phyloP scores from a whole-genome alignment of 2,113 vertebrate species.

The Tautogolabrus adspersus region DNA sequence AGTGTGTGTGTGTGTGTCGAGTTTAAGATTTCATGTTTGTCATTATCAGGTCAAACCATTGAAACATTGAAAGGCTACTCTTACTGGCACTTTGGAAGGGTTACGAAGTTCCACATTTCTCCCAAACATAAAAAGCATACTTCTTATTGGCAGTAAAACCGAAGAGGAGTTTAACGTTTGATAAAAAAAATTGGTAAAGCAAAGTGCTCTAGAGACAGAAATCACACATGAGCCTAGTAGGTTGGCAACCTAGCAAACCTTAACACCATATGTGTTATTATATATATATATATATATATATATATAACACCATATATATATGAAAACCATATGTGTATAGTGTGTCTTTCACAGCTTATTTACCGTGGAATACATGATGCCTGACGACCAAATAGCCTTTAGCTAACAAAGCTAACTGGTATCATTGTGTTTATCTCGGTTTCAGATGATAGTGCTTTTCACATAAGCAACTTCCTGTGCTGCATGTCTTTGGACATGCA shows the following conservation, averaged over 20 bases:
- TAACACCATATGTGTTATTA: neutral
- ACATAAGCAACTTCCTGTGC: neutral
- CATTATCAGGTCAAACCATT: neutral
- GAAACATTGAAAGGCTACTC: neutral
- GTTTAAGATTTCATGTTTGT: neutral
- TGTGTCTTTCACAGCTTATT: conserved; percentile 5
- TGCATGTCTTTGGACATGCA: neutral
- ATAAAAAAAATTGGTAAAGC: neutral
- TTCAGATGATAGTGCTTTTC: too few species aligned
- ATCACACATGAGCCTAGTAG: neutral
- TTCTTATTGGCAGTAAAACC: neutral
- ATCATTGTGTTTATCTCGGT: neutral
- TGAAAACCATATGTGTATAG: neutral
- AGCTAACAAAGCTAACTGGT: neutral
- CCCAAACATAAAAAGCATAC: neutral
- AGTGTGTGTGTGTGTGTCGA: neutral
- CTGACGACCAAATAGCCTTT: neutral
- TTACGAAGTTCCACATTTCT: neutral
- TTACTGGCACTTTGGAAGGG: neutral
- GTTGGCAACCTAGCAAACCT: neutral
- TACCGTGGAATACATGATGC: neutral
- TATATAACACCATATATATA: too few species aligned
- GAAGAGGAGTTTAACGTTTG: neutral
- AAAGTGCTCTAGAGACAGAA: neutral
- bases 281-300: too few species aligned